These are phyloP conservation scores for Stenoptilia bipunctidactyla DNA, from an alignment of 2,888 invertebrate species.

Conservation along the genomic window DNA sequence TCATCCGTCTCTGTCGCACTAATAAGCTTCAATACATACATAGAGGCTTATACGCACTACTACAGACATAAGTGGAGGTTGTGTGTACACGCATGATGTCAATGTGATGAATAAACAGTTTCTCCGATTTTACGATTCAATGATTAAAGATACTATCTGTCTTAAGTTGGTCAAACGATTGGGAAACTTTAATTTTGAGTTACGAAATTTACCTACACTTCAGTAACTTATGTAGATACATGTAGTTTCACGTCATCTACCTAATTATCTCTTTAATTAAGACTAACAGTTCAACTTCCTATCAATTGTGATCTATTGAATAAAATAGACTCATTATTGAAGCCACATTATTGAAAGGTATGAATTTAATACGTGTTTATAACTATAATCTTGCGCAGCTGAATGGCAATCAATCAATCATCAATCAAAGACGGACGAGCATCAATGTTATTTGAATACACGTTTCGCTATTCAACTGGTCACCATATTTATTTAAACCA, in stretches of 20 bases:
- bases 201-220: too few species aligned
- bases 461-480: background rate
- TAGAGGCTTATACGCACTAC: slow-evolving; percentile 15
- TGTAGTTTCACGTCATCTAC: too few species aligned
- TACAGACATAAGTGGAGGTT: slow-evolving; percentile 25
- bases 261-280: too few species aligned
- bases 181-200: slow-evolving; percentile 23
- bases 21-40: slow-evolving; percentile 47
- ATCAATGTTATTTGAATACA: background rate
- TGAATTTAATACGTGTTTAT: too few species aligned
- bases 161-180: slow-evolving; percentile 54
- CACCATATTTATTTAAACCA: too few species aligned
- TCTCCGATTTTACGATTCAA: slow-evolving; percentile 66
- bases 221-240: too few species aligned
- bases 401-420: slow-evolving; percentile 1
- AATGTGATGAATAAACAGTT: slow-evolving; percentile 66
- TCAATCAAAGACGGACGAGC: background rate
- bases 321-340: too few species aligned
- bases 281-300: too few species aligned
- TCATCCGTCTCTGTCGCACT: slow-evolving; percentile 50
- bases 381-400: background rate
- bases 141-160: slow-evolving; percentile 62
- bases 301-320: too few species aligned
- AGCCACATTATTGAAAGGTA: too few species aligned
- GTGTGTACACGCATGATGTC: slow-evolving; percentile 34